These are phyloP conservation scores for Haliaeetus leucogaster DNA, from an alignment of 2,113 vertebrate genomes.

Conservation along the genomic window DNA sequence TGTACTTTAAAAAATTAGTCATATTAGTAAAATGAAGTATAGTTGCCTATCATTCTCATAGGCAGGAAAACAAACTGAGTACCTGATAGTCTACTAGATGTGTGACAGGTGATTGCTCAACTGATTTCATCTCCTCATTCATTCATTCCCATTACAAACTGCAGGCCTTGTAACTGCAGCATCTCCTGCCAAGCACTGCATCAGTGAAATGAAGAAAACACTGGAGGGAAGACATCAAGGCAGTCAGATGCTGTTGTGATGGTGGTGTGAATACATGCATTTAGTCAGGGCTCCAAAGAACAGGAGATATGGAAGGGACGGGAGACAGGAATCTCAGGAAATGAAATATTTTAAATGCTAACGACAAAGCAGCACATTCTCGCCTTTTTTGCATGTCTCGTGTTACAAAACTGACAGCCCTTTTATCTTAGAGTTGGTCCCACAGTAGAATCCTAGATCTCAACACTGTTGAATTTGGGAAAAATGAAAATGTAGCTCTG, in stretches of 20 bases:
- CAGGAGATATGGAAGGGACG: not conserved
- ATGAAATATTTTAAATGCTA: not conserved
- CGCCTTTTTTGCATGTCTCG: not conserved
- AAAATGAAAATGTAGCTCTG: not conserved
- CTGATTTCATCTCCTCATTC: not conserved
- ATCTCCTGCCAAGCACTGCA: not conserved
- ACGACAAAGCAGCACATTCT: not conserved
- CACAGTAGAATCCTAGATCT: not conserved
- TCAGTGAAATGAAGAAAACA: not conserved
- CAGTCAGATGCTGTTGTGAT: not conserved
- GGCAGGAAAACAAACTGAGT: not conserved
- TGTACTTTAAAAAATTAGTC: conserved; percentile 1
- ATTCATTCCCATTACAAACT: not conserved
- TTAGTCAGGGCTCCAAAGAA: not conserved
- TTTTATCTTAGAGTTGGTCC: not conserved
- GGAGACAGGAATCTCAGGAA: not conserved
- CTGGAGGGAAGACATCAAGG: not conserved
- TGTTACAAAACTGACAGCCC: not conserved
- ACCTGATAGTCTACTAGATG: not conserved
- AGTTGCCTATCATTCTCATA: not conserved
- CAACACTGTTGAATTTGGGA: not conserved
- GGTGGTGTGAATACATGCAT: not conserved
- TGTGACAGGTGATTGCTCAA: not conserved
- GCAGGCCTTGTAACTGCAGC: not conserved
- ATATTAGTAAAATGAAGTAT: not conserved